These are phyloP conservation scores for Apomyelois bistriatella DNA, from an alignment of 2,888 invertebrate species.

Conservation along the genomic window DNA sequence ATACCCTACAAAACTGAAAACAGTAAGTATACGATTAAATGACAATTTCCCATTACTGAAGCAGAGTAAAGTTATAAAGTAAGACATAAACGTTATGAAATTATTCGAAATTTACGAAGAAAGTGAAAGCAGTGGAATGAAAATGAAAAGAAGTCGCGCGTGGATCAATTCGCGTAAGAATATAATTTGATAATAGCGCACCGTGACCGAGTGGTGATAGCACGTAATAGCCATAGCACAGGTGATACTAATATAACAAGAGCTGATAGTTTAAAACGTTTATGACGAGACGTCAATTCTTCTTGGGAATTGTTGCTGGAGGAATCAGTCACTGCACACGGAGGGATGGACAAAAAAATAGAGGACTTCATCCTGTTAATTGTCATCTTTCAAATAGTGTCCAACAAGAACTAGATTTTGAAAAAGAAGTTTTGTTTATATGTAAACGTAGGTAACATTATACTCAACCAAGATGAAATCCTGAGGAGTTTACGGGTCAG, in stretches of 20 bases:
- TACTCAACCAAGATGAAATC: background rate
- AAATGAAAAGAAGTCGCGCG: constrained; percentile 13
- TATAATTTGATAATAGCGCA: constrained; percentile 14
- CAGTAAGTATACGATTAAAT: background rate
- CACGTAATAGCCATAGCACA: background rate
- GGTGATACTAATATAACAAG: too few relatives aligned
- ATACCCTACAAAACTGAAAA: background rate
- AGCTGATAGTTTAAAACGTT: too few relatives aligned
- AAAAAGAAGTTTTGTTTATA: too few relatives aligned
- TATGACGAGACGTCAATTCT: too few relatives aligned
- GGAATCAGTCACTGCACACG: too few relatives aligned
- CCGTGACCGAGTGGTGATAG: constrained; percentile 11
- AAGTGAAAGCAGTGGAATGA: constrained; percentile 28
- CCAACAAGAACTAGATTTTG: too few relatives aligned
- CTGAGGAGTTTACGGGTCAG: constrained; percentile 21
- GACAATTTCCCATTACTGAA: background rate
- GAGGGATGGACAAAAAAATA: too few relatives aligned
- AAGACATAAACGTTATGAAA: background rate
- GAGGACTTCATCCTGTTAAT: too few relatives aligned
- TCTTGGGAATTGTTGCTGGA: too few relatives aligned
- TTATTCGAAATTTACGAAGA: constrained; percentile 4
- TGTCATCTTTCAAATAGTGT: too few relatives aligned
- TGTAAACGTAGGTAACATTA: background rate
- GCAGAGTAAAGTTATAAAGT: background rate
- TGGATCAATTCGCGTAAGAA: constrained; percentile 21